A percentile compares a stretch with the other conserved stretches of the same genome.
These are phyloP conservation scores for Tribolium madens DNA, from an alignment of 1,140 invertebrate genomes.

Conservation along the genomic window DNA sequence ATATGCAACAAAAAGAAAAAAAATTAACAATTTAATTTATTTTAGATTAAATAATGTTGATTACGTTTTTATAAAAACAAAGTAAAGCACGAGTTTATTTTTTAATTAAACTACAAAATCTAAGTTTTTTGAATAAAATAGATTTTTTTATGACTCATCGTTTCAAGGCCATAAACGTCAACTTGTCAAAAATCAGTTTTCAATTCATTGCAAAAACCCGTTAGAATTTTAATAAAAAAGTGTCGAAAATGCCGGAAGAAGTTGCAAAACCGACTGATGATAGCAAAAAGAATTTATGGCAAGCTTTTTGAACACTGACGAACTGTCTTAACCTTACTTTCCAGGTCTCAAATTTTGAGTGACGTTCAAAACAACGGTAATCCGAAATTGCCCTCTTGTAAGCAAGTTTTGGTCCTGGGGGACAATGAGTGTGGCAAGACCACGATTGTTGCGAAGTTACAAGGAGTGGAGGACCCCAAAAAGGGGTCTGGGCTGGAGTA, in stretches of 20 bases:
- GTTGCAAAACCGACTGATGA: slow-evolving; percentile 15
- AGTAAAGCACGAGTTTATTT: no score
- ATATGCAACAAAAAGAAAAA: not conserved
- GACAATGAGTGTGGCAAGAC: slow-evolving; percentile 98
- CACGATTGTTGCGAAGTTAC: slow-evolving; percentile 93
- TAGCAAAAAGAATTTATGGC: slow-evolving; percentile 40
- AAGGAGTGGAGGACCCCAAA: slow-evolving; percentile 95
- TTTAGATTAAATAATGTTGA: no score
- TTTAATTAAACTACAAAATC: no score
- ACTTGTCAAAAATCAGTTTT: not conserved
- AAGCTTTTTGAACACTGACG: not conserved
- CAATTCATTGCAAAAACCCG: not conserved
- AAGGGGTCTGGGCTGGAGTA: slow-evolving; percentile 98
- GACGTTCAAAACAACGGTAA: slow-evolving; percentile 95
- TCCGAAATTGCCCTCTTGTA: slow-evolving; percentile 92
- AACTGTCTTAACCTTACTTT: slow-evolving; percentile 52
- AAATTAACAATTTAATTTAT: no score
- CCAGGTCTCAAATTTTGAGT: slow-evolving; percentile 91
- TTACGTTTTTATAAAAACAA: no score
- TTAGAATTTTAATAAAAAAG: not conserved
- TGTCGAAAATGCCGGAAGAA: slow-evolving; percentile 27
- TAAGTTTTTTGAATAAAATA: no score
- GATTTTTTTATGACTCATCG: not conserved
- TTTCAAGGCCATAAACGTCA: slow-evolving; percentile 2
- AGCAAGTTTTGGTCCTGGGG: slow-evolving; percentile 92